These are phyloP conservation scores for Patiria pectinifera DNA, from an alignment of 53 echinoderm and acorn worm species.

Conservation along the genomic window DNA sequence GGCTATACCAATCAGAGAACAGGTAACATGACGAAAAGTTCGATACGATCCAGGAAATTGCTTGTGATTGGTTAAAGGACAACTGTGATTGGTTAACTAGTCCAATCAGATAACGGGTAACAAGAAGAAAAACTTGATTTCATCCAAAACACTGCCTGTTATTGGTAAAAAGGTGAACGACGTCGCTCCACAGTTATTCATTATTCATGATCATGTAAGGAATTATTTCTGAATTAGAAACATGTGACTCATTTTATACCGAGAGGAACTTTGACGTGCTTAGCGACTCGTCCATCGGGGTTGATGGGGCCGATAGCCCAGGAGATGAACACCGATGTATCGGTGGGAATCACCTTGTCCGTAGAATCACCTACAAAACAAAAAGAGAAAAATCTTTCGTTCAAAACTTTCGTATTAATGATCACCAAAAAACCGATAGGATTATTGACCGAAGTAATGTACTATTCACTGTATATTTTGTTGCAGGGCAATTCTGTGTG, in stretches of 20 bases:
- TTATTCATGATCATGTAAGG: not conserved
- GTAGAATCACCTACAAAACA: conserved; percentile 45
- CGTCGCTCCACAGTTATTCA: too few relatives aligned
- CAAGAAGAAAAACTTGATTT: too few relatives aligned
- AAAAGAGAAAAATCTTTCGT: not conserved
- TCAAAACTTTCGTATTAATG: too few relatives aligned
- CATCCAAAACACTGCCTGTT: too few relatives aligned
- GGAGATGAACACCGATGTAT: conserved; percentile 53
- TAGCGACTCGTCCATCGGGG: conserved; percentile 66
- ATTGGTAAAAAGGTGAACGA: too few relatives aligned
- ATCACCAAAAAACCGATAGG: too few relatives aligned
- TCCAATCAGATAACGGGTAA: too few relatives aligned
- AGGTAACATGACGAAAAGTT: not conserved
- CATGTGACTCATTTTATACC: not conserved
- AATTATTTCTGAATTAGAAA: not conserved
- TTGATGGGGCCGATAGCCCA: conserved; percentile 83
- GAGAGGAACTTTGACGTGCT: conserved; percentile 43
- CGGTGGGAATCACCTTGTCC: conserved; percentile 60
- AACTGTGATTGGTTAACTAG: too few relatives aligned
- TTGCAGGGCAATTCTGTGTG: too few relatives aligned
- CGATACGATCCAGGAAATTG: not conserved
- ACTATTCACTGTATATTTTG: too few relatives aligned
- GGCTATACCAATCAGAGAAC: not conserved
- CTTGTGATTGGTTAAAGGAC: not conserved
- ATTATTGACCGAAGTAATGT: too few relatives aligned